Conservation (phyloP, 2,113 vertebrate species). For the Holacanthus passer region DNA sequence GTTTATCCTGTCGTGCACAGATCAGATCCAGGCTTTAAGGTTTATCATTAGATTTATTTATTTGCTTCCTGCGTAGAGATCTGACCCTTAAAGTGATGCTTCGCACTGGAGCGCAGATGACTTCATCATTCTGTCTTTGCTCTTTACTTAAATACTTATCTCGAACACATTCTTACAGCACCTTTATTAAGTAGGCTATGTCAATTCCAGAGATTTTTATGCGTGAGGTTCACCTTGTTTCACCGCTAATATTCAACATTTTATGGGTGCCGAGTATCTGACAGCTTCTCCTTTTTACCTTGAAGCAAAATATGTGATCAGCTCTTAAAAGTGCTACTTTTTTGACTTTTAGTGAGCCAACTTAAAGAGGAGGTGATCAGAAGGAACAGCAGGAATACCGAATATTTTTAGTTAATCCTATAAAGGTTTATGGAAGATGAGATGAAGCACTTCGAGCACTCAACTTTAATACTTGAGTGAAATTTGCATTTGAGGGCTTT, state of each 20-base stretch:
- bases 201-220: constrained; percentile 15
- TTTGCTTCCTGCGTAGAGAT: constrained; percentile 17
- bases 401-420: constrained; percentile 57
- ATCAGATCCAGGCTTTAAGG: constrained; percentile 38
- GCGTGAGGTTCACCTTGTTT: constrained; percentile 21
- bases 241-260: constrained; percentile 22
- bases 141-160: constrained; percentile 7
- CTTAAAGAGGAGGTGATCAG: constrained; percentile 52
- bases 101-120: constrained; percentile 12
- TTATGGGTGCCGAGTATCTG: constrained; percentile 2
- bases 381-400: constrained; percentile 28
- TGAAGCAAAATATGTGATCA: constrained; percentile 32
- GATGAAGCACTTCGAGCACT: constrained; percentile 38
- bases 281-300: constrained; percentile 39
- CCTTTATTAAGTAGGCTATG: constrained; percentile 6
- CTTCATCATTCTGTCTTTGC: neutral
- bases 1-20: constrained; percentile 45
- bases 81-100: neutral
- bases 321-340: constrained; percentile 33
- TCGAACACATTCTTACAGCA: neutral
- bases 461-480: constrained; percentile 48
- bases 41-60: constrained; percentile 34
- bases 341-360: constrained; percentile 38
- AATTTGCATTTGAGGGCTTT: constrained; percentile 59
- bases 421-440: constrained; percentile 59